Percentiles rank a stretch among this genome's conserved stretches.
Conservation (phyloP, 2,888 invertebrate species). For the Tubulanus polymorphus region DNA sequence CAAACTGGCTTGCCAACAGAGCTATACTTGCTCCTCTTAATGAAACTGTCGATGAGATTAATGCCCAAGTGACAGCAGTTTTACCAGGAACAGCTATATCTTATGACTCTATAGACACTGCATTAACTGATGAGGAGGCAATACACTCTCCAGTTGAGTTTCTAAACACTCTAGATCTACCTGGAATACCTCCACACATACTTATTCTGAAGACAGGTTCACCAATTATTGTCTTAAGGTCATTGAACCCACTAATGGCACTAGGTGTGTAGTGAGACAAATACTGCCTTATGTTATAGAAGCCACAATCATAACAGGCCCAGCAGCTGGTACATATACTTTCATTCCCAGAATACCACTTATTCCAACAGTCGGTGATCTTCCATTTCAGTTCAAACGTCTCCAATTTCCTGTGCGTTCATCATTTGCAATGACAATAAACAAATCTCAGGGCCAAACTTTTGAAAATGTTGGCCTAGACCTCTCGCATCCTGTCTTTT, state of each 20-base stretch:
- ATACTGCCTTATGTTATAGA: background rate
- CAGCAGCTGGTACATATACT: background rate
- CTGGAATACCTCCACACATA: conserved; percentile 18
- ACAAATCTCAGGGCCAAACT: background rate
- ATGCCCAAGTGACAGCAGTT: conserved; percentile 6
- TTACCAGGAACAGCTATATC: conserved; percentile 10
- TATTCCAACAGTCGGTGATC: background rate
- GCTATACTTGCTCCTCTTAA: conserved; percentile 25
- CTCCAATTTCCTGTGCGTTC: background rate
- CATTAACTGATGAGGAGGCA: conserved; percentile 9
- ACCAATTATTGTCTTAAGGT: conserved; percentile 16
- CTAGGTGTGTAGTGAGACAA: background rate
- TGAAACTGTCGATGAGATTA: conserved; percentile 13
- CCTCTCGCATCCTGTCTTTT: background rate
- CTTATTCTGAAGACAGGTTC: conserved; percentile 13
- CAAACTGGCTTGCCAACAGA: conserved; percentile 20
- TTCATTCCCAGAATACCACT: no score
- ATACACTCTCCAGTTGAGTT: conserved; percentile 18
- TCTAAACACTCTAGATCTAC: conserved; percentile 15
- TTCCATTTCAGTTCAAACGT: background rate
- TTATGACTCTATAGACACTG: background rate
- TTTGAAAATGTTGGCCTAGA: background rate
- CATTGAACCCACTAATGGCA: conserved; percentile 9
- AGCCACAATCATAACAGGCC: background rate
- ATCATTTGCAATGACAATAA: background rate